Percentiles rank a stretch among this genome's conserved stretches.
These are phyloP conservation scores for Merodon equestris DNA, from an alignment of 2,888 invertebrate species.

Conservation along the genomic window DNA sequence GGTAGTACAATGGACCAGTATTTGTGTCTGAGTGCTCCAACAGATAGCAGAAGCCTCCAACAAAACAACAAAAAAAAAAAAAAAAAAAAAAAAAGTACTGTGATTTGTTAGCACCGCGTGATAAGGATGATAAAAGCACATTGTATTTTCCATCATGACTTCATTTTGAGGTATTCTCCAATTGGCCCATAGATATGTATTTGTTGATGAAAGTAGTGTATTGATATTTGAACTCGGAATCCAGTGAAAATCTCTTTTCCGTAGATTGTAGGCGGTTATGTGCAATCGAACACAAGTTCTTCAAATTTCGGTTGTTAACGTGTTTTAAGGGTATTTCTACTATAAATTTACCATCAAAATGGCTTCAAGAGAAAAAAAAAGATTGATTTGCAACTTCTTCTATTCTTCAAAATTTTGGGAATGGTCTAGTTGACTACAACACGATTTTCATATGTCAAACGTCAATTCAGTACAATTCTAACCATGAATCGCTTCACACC, in stretches of 20 bases:
- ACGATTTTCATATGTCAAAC: no score
- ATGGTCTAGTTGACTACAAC: constrained; percentile 2
- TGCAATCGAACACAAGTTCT: no score
- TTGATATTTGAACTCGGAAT: neutral
- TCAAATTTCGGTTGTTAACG: neutral
- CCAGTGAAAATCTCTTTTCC: neutral
- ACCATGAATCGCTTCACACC: no score
- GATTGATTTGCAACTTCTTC: constrained; percentile 23
- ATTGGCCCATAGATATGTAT: neutral
- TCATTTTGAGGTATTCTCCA: neutral
- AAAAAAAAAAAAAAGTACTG: constrained; percentile 33
- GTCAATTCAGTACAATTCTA: no score
- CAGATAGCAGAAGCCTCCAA: no score
- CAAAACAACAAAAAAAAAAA: no score
- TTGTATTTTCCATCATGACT: neutral
- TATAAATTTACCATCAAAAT: neutral
- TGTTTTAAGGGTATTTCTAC: constrained; percentile 9
- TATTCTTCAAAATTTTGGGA: constrained; percentile 19
- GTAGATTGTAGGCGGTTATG: neutral
- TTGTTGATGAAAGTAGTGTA: neutral
- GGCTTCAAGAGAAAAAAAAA: neutral
- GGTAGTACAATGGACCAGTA: no score
- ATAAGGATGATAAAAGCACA: constrained; percentile 27
- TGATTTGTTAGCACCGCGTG: constrained; percentile 34
- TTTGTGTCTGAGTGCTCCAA: no score